phyloP scores from a whole-genome alignment of 2,797 vertebrate species.

The Poeciliopsis infans region DNA sequence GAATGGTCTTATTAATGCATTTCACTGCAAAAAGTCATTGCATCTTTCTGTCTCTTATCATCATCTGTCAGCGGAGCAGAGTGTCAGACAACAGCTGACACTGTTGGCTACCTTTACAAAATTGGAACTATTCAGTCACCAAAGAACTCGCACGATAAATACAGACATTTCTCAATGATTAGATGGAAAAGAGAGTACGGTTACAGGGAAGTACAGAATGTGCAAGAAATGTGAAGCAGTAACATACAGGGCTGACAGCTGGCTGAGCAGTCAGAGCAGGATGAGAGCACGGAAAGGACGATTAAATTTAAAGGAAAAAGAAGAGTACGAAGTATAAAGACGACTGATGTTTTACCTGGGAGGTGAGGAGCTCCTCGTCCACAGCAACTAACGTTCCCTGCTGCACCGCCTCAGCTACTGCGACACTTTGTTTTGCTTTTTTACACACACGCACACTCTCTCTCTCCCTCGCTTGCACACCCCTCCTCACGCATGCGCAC shows the following conservation, averaged over 20 bases:
- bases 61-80: slow-evolving; percentile 24
- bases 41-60: background rate
- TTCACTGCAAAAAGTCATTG: background rate
- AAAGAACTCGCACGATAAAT: slow-evolving; percentile 13
- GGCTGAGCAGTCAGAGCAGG: slow-evolving; percentile 11
- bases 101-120: slow-evolving; percentile 33
- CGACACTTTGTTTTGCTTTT: slow-evolving; percentile 83
- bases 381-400: slow-evolving; percentile 54
- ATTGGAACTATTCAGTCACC: slow-evolving; percentile 38
- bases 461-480: slow-evolving; percentile 48
- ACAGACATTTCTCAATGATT: slow-evolving; percentile 1
- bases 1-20: background rate
- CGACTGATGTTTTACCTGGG: slow-evolving; percentile 64
- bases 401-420: slow-evolving; percentile 77
- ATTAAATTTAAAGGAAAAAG: slow-evolving; percentile 8
- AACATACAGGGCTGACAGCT: slow-evolving; percentile 6
- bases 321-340: slow-evolving; percentile 15
- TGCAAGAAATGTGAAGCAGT: background rate
- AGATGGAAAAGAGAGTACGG: slow-evolving; percentile 2
- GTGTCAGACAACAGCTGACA: slow-evolving; percentile 23
- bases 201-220: background rate
- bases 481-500: slow-evolving; percentile 73
- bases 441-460: slow-evolving; percentile 41
- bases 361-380: slow-evolving; percentile 64
- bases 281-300: slow-evolving; percentile 1